Percentiles rank a stretch among this genome's conserved stretches.
phyloP scores from a whole-genome alignment of 2,797 vertebrate genomes.

The Sebastes goodei region DNA sequence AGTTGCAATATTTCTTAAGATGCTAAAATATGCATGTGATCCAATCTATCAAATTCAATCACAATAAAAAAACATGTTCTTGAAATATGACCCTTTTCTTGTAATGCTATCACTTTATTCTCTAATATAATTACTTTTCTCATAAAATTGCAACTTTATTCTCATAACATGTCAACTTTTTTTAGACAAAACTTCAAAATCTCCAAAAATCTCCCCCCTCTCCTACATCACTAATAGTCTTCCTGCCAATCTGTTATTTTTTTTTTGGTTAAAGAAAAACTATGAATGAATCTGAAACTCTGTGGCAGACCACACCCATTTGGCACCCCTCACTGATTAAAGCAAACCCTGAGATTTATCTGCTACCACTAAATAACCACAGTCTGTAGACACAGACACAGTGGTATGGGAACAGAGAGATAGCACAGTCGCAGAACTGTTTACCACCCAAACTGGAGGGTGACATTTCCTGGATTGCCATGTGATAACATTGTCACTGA shows the following conservation, averaged over 20 bases:
- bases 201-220: background rate
- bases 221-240: no score
- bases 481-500: conserved; percentile 71
- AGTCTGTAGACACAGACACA: background rate
- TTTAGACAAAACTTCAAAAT: background rate
- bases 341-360: conserved; percentile 27
- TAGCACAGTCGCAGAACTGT: conserved; percentile 41
- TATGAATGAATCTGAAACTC: background rate
- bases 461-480: conserved; percentile 58
- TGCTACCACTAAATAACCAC: background rate
- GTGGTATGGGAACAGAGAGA: conserved; percentile 43
- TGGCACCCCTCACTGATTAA: background rate
- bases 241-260: no score
- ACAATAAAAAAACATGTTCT: background rate
- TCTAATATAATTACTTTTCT: no score
- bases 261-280: background rate
- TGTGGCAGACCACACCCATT: background rate
- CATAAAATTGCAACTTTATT: background rate
- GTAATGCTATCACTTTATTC: background rate
- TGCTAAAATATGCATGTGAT: background rate
- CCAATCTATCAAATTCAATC: background rate
- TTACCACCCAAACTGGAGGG: conserved; percentile 39
- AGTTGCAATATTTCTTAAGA: background rate
- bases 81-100: background rate
- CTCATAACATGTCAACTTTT: background rate